Percentiles rank a stretch among this genome's conserved stretches.
Conservation (phyloP, 2,797 vertebrate genomes). For the Phataginus tricuspis region DNA sequence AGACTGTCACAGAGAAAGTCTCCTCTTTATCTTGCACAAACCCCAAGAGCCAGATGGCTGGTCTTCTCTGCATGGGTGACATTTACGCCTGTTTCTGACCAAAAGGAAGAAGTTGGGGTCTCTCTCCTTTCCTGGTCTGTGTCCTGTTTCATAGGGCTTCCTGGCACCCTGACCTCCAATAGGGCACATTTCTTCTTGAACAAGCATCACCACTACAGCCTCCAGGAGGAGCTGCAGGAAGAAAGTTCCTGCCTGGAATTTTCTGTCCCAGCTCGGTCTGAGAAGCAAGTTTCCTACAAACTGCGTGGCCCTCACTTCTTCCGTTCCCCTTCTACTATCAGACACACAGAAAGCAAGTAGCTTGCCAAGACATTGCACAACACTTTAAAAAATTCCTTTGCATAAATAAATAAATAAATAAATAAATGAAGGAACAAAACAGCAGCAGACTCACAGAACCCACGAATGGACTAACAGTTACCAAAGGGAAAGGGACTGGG, state of each 20-base stretch:
- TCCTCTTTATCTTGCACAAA: not conserved
- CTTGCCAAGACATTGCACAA: not conserved
- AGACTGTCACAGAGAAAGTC: not conserved
- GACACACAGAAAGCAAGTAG: not conserved
- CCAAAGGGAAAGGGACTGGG: too few relatives aligned
- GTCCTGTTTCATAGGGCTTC: not conserved
- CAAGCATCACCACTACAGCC: not conserved
- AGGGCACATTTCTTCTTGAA: not conserved
- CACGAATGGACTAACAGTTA: too few relatives aligned
- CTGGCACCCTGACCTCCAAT: not conserved
- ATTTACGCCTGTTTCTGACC: constrained; percentile 15
- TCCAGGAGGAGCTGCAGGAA: not conserved
- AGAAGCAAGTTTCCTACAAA: not conserved
- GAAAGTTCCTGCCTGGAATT: not conserved
- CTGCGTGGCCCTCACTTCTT: not conserved
- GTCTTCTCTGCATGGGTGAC: not conserved
- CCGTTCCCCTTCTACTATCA: not conserved
- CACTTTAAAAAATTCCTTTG: constrained; percentile 29
- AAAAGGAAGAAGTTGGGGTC: not conserved
- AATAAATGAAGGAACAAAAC: too few relatives aligned
- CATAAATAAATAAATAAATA: too few relatives aligned
- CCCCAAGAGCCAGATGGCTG: not conserved
- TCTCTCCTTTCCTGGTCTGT: not conserved
- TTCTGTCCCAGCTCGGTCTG: not conserved
- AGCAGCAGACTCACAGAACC: too few relatives aligned